Evolutionary conservation across 2,797 vertebrate species (phyloP).

Genomic region (Acanthis flammea): DNA sequence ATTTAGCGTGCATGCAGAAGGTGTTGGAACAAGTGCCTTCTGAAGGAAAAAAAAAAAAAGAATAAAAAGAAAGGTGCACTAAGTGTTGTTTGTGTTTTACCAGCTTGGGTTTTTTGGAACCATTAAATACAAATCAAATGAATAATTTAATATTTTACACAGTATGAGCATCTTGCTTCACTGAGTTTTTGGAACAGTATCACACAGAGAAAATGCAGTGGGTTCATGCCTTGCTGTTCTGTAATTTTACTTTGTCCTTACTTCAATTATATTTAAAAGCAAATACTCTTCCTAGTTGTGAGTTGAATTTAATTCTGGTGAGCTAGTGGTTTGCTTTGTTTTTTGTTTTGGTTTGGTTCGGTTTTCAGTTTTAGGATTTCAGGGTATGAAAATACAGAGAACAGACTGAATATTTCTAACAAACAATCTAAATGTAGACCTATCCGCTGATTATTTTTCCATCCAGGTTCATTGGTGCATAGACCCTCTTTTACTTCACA

Average conservation of each 20-base stretch:
- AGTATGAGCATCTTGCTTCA: conserved; percentile 45
- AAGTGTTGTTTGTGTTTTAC: not conserved
- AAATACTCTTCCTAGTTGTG: not conserved
- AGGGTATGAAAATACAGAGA: not conserved
- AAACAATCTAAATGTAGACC: not conserved
- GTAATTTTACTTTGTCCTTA: conserved; percentile 29
- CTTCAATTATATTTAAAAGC: conserved; percentile 2
- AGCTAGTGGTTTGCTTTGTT: not conserved
- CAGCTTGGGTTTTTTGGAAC: conserved; percentile 10
- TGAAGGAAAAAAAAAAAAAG: not conserved
- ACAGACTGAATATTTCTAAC: not conserved
- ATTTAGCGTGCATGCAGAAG: not conserved
- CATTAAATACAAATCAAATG: conserved; percentile 52
- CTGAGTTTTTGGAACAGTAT: conserved; percentile 56
- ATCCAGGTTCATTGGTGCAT: not conserved
- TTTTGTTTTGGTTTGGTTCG: not conserved
- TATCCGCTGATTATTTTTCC: not conserved
- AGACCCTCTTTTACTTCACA: not conserved
- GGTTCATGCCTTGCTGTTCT: conserved; percentile 46
- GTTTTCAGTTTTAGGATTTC: not conserved
- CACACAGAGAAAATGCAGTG: conserved; percentile 11
- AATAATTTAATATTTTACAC: conserved; percentile 61
- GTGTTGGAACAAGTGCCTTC: not conserved
- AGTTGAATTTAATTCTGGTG: not conserved
- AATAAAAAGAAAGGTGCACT: not conserved